Evolutionary conservation across 2,888 invertebrate genomes (phyloP).

Genomic region (Stenotaenia linearis): DNA sequence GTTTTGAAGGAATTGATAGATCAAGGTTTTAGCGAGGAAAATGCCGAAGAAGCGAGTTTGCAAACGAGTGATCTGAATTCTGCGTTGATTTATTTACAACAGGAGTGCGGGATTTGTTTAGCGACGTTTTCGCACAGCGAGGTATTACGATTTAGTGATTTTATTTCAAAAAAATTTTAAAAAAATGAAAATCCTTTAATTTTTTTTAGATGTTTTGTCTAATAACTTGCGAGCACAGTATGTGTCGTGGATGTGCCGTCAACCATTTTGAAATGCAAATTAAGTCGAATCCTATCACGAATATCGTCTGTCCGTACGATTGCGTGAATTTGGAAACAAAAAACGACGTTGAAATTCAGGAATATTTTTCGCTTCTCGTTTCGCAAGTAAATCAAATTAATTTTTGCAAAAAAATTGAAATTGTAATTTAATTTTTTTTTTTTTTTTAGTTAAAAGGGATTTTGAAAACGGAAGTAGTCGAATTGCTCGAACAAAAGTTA

Average conservation of each 20-base stretch:
- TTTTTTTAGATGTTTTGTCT: not conserved
- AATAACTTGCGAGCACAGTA: not conserved
- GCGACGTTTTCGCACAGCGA: not conserved
- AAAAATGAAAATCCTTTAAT: not conserved
- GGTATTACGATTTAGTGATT: not conserved
- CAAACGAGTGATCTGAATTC: not conserved
- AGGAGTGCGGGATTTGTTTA: not conserved
- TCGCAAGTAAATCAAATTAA: not conserved
- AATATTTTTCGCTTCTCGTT: not conserved
- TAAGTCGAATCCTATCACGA: not conserved
- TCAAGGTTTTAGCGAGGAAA: not conserved
- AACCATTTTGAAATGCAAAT: not conserved
- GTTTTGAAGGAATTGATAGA: not conserved
- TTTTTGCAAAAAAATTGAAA: not conserved
- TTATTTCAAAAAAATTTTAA: not conserved
- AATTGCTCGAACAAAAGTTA: not conserved
- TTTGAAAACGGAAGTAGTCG: not conserved
- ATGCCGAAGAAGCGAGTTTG: not conserved
- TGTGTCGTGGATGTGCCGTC: not conserved
- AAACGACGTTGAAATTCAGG: not conserved
- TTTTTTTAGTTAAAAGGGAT: not conserved
- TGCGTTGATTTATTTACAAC: not conserved
- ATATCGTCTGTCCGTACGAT: not conserved
- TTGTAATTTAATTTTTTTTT: not conserved
- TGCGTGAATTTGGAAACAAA: not conserved